These are phyloP conservation scores for Daphoenositta chrysoptera DNA, from an alignment of 2,113 vertebrate species.

Conservation along the genomic window DNA sequence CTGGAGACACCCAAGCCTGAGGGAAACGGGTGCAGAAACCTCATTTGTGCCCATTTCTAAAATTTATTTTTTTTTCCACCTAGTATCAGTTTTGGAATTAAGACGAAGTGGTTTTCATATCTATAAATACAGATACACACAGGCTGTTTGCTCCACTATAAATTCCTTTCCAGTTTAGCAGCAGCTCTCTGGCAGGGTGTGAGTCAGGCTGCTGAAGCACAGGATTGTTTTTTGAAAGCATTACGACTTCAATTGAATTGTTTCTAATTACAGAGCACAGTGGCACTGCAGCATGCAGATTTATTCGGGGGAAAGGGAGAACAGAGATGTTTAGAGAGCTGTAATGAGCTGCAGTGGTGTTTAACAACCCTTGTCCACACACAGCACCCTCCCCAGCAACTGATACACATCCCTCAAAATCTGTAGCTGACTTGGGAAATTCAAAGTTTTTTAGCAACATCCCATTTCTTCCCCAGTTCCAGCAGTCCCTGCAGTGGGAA, in stretches of 20 bases:
- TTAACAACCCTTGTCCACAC: not conserved
- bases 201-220: not conserved
- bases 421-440: not conserved
- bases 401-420: accelerated
- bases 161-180: not conserved
- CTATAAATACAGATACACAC: not conserved
- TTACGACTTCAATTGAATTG: not conserved
- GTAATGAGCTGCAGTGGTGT: not conserved
- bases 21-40: not conserved
- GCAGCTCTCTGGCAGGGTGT: not conserved
- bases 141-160: not conserved
- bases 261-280: not conserved
- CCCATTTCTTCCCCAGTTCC: not conserved
- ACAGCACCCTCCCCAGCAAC: not conserved
- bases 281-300: not conserved
- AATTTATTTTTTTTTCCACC: not conserved
- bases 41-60: not conserved
- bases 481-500: not conserved
- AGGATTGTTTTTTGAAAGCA: not conserved
- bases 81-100: not conserved
- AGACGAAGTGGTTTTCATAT: not conserved
- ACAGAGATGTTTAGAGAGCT: not conserved
- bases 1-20: not conserved
- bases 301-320: not conserved
- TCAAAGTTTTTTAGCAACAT: not conserved